phyloP scores from a whole-genome alignment of 2,797 vertebrate species.

The Nyctibius grandis region DNA sequence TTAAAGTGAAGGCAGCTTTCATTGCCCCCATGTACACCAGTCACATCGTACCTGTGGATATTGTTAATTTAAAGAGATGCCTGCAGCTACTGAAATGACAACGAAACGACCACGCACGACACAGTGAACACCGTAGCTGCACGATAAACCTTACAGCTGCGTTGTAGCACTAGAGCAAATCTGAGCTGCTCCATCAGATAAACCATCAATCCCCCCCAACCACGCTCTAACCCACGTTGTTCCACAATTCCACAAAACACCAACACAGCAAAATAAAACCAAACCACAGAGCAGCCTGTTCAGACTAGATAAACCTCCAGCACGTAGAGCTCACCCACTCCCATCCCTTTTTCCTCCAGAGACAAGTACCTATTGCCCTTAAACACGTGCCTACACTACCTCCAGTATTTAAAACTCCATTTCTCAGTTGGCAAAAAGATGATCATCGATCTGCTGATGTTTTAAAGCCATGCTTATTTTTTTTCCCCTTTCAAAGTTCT shows the following conservation, averaged over 20 bases:
- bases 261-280: neutral
- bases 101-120: neutral
- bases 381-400: neutral
- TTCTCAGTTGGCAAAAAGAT: neutral
- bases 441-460: neutral
- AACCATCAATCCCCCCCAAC: neutral
- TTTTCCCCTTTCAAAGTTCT: neutral
- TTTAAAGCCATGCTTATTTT: neutral
- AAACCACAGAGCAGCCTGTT: neutral
- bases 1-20: neutral
- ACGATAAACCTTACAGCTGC: neutral
- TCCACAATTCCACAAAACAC: neutral
- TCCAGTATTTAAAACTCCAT: neutral
- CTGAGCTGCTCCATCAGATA: neutral
- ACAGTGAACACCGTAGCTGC: neutral
- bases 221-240: neutral
- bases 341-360: neutral
- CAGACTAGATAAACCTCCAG: neutral
- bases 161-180: neutral
- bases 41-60: constrained; percentile 71
- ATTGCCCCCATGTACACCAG: constrained; percentile 9
- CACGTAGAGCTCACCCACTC: neutral
- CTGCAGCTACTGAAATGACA: neutral
- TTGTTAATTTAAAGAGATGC: constrained; percentile 25
- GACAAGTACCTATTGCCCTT: neutral